A percentile compares a stretch with the other conserved stretches of the same genome.
phyloP scores from a whole-genome alignment of 2,797 vertebrate species.

The Hapalemur alaotrensis region DNA sequence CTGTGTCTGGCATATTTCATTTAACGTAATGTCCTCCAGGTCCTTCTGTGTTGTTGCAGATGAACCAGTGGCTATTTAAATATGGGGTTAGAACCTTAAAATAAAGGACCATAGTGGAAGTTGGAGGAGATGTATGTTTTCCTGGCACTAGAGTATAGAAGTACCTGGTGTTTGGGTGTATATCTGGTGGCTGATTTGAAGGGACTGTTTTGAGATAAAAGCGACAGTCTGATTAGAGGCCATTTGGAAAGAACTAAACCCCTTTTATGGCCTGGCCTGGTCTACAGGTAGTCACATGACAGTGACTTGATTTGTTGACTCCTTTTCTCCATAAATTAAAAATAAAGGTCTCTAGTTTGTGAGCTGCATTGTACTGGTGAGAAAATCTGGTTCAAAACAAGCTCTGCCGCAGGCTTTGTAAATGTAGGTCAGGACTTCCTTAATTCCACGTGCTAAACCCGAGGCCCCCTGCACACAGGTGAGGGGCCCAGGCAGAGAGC shows the following conservation, averaged over 20 bases:
- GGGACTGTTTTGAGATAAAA: not conserved
- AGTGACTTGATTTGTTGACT: not conserved
- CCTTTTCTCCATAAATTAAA: not conserved
- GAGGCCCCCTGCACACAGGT: rapidly evolving
- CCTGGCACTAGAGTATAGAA: not conserved
- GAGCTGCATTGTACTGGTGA: not conserved
- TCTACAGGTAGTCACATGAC: not conserved
- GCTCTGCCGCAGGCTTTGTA: not conserved
- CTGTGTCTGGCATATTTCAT: not conserved
- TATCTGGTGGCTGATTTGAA: not conserved
- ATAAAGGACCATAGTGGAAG: not conserved
- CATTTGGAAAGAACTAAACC: not conserved
- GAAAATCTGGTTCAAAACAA: not conserved
- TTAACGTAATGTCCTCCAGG: not conserved
- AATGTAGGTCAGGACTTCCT: not conserved
- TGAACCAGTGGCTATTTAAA: not conserved
- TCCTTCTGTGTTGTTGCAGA: not conserved
- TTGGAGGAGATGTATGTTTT: not conserved
- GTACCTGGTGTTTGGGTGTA: not conserved
- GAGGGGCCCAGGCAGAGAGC: not conserved
- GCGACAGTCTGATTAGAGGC: not conserved
- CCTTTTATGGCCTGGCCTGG: not conserved
- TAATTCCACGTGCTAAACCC: not conserved
- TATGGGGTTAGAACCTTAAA: not conserved
- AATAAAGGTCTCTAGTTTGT: not conserved